phyloP scores from a whole-genome alignment of 2,888 invertebrate species.

The Leptopterna dolabrata region DNA sequence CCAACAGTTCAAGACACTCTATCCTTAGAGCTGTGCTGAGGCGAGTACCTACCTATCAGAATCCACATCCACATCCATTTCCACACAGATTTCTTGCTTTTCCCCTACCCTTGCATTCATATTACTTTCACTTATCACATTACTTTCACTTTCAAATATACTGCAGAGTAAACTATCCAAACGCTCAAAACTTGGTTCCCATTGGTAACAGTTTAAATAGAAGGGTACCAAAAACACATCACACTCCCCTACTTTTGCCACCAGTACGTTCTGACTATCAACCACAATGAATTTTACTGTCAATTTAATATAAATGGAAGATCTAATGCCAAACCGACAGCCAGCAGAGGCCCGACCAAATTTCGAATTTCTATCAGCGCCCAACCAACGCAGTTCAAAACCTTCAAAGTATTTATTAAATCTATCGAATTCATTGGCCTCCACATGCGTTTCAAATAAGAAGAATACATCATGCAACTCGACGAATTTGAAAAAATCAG shows the following conservation, averaged over 20 bases:
- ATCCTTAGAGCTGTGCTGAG: background rate
- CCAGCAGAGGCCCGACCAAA: background rate
- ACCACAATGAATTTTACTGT: background rate
- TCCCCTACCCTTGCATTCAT: background rate
- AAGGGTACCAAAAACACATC: background rate
- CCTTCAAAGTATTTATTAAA: conserved; percentile 10
- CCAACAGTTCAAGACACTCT: background rate
- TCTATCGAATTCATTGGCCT: background rate
- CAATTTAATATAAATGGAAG: background rate
- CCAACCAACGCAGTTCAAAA: background rate
- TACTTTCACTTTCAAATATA: background rate
- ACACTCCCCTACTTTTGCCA: background rate
- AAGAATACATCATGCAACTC: background rate
- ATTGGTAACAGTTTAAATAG: background rate
- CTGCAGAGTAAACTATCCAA: background rate
- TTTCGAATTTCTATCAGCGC: background rate
- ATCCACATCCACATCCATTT: background rate
- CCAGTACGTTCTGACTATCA: background rate
- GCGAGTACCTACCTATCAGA: background rate
- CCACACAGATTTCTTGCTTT: background rate
- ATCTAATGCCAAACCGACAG: background rate
- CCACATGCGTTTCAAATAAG: background rate
- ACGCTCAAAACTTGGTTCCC: background rate
- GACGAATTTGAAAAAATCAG: background rate
- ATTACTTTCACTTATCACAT: background rate